These are phyloP conservation scores for Channa maculata DNA, from an alignment of 2,113 vertebrate species.

Conservation along the genomic window DNA sequence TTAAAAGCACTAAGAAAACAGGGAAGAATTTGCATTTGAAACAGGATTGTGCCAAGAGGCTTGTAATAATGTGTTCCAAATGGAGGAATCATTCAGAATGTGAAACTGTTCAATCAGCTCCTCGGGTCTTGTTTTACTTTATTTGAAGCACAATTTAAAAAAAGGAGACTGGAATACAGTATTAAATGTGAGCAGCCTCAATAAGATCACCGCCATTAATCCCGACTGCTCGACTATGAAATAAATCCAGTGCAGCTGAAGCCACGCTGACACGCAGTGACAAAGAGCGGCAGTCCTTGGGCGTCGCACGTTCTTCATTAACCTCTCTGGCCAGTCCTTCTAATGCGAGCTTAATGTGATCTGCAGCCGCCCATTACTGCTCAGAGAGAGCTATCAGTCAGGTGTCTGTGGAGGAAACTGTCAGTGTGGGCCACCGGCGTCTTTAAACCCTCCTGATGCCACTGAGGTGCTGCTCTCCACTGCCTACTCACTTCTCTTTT, in stretches of 20 bases:
- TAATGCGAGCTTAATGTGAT: slow-evolving; percentile 72
- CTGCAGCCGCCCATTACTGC: slow-evolving; percentile 63
- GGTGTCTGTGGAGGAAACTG: slow-evolving; percentile 57
- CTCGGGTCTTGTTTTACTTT: slow-evolving; percentile 12
- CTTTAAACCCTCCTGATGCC: slow-evolving; percentile 40
- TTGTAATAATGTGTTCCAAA: slow-evolving; percentile 29
- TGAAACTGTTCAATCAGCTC: slow-evolving; percentile 27
- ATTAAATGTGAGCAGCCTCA: slow-evolving; percentile 24
- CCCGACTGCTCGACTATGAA: slow-evolving; percentile 28
- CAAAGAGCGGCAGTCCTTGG: slow-evolving; percentile 23
- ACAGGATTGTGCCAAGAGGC: slow-evolving; percentile 25
- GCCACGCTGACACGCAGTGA: not conserved
- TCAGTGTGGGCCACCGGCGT: slow-evolving; percentile 38
- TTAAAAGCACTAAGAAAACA: not conserved
- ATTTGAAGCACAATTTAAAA: slow-evolving; percentile 15
- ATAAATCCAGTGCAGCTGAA: slow-evolving; percentile 29
- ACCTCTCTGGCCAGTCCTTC: slow-evolving; percentile 61
- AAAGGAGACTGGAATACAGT: slow-evolving; percentile 12
- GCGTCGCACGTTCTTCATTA: slow-evolving; percentile 70
- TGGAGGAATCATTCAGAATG: slow-evolving; percentile 25
- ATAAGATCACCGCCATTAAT: slow-evolving; percentile 47
- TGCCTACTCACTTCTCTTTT: not conserved
- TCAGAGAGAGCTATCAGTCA: slow-evolving; percentile 74
- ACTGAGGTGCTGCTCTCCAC: not conserved
- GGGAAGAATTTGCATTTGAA: slow-evolving; percentile 48